Evolutionary conservation across 2,113 vertebrate genomes (phyloP).

Genomic region (Scatophagus argus): DNA sequence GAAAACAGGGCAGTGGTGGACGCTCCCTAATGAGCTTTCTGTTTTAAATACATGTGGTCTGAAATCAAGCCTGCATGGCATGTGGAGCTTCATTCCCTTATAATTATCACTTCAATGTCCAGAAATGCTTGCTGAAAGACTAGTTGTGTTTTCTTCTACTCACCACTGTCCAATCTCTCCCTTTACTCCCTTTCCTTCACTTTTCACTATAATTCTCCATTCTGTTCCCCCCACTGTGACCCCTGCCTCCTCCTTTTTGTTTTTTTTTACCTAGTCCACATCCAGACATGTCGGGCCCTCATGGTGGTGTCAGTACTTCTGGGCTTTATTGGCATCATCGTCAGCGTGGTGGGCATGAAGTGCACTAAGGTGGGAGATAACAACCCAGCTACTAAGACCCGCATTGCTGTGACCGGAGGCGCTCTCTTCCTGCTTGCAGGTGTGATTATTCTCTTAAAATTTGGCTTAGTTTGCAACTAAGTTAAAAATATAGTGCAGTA

Average conservation of each 20-base stretch:
- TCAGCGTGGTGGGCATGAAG: constrained; percentile 97
- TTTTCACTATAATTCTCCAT: not conserved
- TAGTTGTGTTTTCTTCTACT: constrained; percentile 23
- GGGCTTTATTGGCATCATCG: constrained; percentile 92
- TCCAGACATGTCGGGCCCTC: constrained; percentile 95
- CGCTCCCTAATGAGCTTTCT: constrained; percentile 10
- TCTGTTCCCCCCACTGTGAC: not conserved
- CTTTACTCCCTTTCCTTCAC: not conserved
- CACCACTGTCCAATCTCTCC: constrained; percentile 11
- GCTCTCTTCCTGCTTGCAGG: constrained; percentile 93
- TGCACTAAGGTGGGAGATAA: constrained; percentile 97
- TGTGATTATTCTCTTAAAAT: constrained; percentile 63
- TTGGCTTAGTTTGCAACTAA: not conserved
- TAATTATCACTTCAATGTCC: constrained; percentile 41
- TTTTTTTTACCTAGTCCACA: constrained; percentile 87
- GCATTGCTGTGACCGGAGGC: constrained; percentile 92
- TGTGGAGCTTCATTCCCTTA: constrained; percentile 18
- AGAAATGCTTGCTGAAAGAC: constrained; percentile 36
- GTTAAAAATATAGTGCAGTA: not conserved
- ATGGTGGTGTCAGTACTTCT: constrained; percentile 96
- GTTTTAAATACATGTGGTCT: constrained; percentile 55
- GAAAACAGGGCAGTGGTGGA: constrained; percentile 50
- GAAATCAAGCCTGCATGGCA: constrained; percentile 27
- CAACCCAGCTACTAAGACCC: constrained; percentile 91
- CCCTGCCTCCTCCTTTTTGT: constrained; percentile 3